Percentiles rank a stretch among this genome's conserved stretches.
phyloP scores from a whole-genome alignment of 2,888 invertebrate genomes.

The Notodonta ziczac region DNA sequence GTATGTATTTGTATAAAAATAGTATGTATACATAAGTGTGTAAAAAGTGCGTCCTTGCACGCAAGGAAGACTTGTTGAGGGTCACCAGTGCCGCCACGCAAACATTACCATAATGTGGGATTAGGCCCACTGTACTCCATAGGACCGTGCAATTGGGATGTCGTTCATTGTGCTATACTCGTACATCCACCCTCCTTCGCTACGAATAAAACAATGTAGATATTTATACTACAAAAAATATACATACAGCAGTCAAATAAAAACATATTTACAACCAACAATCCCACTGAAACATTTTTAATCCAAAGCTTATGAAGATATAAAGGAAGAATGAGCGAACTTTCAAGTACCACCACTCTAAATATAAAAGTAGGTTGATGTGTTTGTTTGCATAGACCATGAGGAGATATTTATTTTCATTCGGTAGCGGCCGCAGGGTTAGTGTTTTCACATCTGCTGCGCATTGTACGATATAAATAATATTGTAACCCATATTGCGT shows the following conservation, averaged over 20 bases:
- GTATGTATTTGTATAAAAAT: no score
- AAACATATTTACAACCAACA: slow-evolving; percentile 1
- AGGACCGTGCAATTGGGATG: slow-evolving; percentile 50
- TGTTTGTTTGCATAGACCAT: slow-evolving; percentile 64
- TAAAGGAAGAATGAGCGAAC: slow-evolving; percentile 47
- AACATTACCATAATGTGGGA: slow-evolving; percentile 60
- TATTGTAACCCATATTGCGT: slow-evolving; percentile 42
- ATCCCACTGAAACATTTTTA: slow-evolving; percentile 22
- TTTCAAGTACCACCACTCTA: slow-evolving; percentile 55
- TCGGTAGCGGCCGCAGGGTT: slow-evolving; percentile 53
- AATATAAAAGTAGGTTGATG: slow-evolving; percentile 67
- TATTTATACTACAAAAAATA: background rate
- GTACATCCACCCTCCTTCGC: no score
- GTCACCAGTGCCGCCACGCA: slow-evolving; percentile 36
- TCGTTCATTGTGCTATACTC: slow-evolving; percentile 55
- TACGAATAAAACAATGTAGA: background rate
- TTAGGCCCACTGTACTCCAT: slow-evolving; percentile 47
- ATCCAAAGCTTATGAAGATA: slow-evolving; percentile 25
- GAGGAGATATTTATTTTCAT: slow-evolving; percentile 75
- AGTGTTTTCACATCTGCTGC: slow-evolving; percentile 52
- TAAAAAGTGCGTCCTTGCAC: background rate
- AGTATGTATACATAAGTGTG: background rate
- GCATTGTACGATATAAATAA: slow-evolving; percentile 39
- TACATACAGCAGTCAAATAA: background rate
- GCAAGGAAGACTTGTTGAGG: slow-evolving; percentile 1